These are phyloP conservation scores for Dolichallabes microphthalmus DNA, from an alignment of 2,113 vertebrate genomes.

Conservation along the genomic window DNA sequence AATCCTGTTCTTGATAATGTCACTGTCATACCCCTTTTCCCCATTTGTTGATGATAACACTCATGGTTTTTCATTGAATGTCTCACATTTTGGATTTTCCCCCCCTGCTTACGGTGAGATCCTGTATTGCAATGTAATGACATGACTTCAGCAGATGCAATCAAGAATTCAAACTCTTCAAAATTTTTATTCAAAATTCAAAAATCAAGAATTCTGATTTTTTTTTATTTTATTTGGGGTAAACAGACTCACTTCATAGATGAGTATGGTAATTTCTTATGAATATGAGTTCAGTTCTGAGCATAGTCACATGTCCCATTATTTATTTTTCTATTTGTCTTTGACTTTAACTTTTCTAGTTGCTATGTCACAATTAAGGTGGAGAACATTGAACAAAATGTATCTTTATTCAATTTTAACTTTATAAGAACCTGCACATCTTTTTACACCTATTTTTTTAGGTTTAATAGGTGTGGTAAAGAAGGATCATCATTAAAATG, in stretches of 20 bases:
- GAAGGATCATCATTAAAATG: neutral
- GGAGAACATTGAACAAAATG: no score
- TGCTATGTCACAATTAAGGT: neutral
- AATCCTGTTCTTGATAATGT: neutral
- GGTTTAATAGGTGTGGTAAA: neutral
- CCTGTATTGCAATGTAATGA: neutral
- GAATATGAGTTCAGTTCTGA: neutral
- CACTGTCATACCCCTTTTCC: neutral
- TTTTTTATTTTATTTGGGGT: neutral
- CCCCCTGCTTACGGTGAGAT: neutral
- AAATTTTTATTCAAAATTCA: no score
- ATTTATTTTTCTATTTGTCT: neutral
- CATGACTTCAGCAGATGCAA: neutral
- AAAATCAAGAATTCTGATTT: no score
- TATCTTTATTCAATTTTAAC: no score
- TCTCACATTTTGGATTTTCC: neutral
- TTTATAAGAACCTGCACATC: no score
- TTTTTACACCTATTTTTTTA: neutral
- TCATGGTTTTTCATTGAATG: neutral
- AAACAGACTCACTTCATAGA: neutral
- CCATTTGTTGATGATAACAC: neutral
- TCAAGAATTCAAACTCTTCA: neutral
- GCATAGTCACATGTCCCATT: neutral
- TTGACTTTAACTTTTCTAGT: neutral
- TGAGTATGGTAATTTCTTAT: neutral